Evolutionary conservation across 2,113 vertebrate genomes (phyloP).

Genomic region (Rattus norvegicus): GRCr8 NC_086027.1:39655501-39656000

Average conservation of each 20-base stretch:
- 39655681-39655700: background rate
- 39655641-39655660: background rate
- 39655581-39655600: background rate
- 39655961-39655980: background rate
- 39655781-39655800: background rate
- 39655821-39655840: background rate
- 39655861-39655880: background rate
- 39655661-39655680: background rate
- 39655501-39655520: background rate
- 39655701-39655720: background rate
- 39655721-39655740: background rate
- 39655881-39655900: background rate
- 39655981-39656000: background rate
- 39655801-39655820: background rate
- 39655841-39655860: background rate
- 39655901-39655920: background rate
- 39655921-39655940: background rate
- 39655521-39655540: conserved; percentile 17
- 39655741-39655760: background rate
- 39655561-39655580: background rate
- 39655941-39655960: conserved; percentile 2
- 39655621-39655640: background rate
- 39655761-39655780: background rate
- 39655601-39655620: background rate
- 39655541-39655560: background rate